Conservation (phyloP, 2,797 vertebrate species). For the Pseudocheirus occidentalis region DNA sequence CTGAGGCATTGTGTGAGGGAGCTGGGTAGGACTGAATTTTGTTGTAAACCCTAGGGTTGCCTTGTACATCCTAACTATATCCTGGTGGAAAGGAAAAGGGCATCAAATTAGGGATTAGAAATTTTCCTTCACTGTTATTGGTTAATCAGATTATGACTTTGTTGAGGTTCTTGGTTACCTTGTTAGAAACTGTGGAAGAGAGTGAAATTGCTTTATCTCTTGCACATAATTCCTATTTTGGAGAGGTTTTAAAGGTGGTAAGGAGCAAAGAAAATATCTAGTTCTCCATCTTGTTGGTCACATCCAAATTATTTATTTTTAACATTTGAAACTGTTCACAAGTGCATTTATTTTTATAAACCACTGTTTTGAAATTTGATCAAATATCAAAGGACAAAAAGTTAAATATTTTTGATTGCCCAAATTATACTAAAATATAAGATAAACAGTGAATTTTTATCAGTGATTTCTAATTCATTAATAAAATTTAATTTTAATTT, state of each 20-base stretch:
- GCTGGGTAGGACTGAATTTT: not conserved
- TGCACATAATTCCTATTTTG: not conserved
- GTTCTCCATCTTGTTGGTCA: not conserved
- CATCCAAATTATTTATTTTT: not conserved
- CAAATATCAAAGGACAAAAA: not conserved
- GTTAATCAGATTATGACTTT: not conserved
- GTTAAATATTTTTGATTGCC: not conserved
- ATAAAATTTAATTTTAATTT: not conserved
- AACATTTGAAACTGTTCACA: not conserved
- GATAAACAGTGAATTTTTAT: not conserved
- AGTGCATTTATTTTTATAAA: not conserved
- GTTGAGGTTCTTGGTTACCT: not conserved
- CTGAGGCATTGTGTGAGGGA: not conserved
- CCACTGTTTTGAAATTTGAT: not conserved
- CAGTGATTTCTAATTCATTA: not conserved
- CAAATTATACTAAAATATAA: slow-evolving; percentile 3
- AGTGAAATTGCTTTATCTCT: not conserved
- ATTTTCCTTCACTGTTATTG: not conserved
- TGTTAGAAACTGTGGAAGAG: not conserved
- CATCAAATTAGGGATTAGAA: not conserved
- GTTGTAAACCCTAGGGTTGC: not conserved
- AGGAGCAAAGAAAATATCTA: not conserved
- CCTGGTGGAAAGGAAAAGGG: not conserved
- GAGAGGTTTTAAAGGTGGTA: not conserved
- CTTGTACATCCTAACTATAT: not conserved